Conservation (phyloP, 2,113 vertebrate genomes). For the Oreochromis aureus region DNA sequence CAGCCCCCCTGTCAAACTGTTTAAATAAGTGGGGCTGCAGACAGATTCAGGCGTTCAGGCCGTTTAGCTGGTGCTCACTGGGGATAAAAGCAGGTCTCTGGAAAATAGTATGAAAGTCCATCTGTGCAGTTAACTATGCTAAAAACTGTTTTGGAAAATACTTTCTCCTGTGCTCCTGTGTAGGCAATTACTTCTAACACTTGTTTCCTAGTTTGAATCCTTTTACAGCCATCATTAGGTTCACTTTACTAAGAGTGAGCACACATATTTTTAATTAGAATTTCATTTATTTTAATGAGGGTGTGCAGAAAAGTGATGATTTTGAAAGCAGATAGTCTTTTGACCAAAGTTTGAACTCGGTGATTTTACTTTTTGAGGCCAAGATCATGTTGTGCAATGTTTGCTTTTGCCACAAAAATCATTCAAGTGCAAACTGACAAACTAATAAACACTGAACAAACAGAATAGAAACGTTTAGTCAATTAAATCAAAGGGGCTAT, state of each 20-base stretch:
- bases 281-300: background rate
- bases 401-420: background rate
- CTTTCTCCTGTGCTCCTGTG: background rate
- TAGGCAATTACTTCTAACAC: background rate
- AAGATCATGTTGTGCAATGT: background rate
- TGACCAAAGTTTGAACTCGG: background rate
- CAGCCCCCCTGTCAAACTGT: constrained; percentile 44
- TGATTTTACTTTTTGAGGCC: background rate
- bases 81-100: constrained; percentile 33
- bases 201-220: background rate
- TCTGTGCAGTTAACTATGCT: background rate
- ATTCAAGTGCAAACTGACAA: background rate
- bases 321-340: background rate
- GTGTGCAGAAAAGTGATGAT: background rate
- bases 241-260: background rate
- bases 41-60: constrained; percentile 20
- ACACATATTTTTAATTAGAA: background rate
- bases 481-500: background rate
- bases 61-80: constrained; percentile 17
- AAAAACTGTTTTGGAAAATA: background rate
- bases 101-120: constrained; percentile 20
- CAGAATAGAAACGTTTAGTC: background rate
- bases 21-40: constrained; percentile 46
- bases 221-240: background rate
- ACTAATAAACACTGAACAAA: background rate